Evolutionary conservation across 2,888 invertebrate genomes (phyloP).

Genomic region (Andrena fulva): DNA sequence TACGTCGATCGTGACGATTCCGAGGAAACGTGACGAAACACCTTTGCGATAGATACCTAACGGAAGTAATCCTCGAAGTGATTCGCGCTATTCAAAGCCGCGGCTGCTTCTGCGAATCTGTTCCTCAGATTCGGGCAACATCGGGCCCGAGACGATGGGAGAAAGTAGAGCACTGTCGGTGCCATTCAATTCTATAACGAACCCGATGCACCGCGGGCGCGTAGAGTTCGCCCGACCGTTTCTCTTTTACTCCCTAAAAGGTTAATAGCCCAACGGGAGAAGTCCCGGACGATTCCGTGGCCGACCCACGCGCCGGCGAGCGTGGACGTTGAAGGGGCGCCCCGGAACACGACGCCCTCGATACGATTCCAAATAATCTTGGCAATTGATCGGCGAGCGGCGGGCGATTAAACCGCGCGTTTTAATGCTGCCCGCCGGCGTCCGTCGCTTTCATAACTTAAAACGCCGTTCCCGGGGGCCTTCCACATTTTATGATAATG

Average conservation of each 20-base stretch:
- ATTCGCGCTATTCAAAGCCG: too few species aligned
- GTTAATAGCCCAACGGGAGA: neutral
- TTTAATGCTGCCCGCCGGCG: constrained; percentile 66
- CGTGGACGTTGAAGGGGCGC: constrained; percentile 7
- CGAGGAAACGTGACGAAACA: too few species aligned
- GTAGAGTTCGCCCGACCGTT: neutral
- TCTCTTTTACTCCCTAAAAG: neutral
- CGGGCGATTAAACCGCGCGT: constrained; percentile 67
- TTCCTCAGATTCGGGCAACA: too few species aligned
- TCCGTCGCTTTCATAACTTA: constrained; percentile 70
- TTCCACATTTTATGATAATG: constrained; percentile 72
- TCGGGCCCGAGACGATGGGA: too few species aligned
- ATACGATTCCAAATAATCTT: constrained; percentile 74
- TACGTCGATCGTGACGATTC: neutral
- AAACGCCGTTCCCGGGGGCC: constrained; percentile 51
- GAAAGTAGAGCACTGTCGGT: too few species aligned
- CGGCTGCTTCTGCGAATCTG: too few species aligned
- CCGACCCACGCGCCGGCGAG: constrained; percentile 15
- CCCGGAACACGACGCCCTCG: constrained; percentile 55
- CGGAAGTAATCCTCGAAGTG: too few species aligned
- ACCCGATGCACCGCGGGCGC: too few species aligned
- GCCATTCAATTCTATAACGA: too few species aligned
- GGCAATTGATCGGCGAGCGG: constrained; percentile 70
- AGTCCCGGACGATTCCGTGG: neutral
- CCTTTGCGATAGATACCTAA: too few species aligned